A percentile compares a stretch with the other conserved stretches of the same genome.
Evolutionary conservation across 2,113 vertebrate genomes (phyloP).

Genomic region (Lepus europaeus): DNA sequence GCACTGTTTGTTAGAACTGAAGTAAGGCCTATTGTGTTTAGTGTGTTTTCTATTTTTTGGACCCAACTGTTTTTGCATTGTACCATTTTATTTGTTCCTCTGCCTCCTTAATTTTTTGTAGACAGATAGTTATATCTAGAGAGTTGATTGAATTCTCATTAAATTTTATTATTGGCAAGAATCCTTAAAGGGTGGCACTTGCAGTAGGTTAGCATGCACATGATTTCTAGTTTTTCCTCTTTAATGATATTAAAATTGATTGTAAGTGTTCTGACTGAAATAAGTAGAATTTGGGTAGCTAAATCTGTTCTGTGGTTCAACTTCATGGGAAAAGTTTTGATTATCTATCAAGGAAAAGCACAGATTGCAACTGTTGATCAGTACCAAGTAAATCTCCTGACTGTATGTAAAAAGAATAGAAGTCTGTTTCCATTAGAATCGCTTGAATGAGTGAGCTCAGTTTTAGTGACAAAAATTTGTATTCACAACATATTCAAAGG

Average conservation of each 20-base stretch:
- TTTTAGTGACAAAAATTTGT: constrained; percentile 22
- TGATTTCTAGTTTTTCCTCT: not conserved
- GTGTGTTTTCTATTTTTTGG: constrained; percentile 15
- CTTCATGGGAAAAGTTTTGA: constrained; percentile 26
- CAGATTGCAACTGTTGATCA: constrained; percentile 18
- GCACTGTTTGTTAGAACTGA: not conserved
- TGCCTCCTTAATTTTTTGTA: not conserved
- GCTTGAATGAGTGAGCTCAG: not conserved
- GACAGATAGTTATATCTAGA: not conserved
- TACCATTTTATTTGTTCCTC: constrained; percentile 36
- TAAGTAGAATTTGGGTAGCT: not conserved
- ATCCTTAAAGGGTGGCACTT: not conserved
- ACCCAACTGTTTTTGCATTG: not conserved
- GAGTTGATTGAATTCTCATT: constrained; percentile 18
- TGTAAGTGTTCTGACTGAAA: not conserved
- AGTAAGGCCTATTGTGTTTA: not conserved
- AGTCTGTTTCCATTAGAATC: not conserved
- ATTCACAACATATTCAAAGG: not conserved
- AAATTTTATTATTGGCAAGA: constrained; percentile 2
- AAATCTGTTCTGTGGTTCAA: not conserved
- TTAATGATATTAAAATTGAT: not conserved
- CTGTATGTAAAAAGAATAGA: not conserved
- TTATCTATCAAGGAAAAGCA: not conserved
- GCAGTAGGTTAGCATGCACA: not conserved
- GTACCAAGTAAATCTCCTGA: not conserved